A percentile compares a stretch with the other conserved stretches of the same genome.
Conservation (phyloP, 2,888 invertebrate species). For the Zele albiditarsus region DNA sequence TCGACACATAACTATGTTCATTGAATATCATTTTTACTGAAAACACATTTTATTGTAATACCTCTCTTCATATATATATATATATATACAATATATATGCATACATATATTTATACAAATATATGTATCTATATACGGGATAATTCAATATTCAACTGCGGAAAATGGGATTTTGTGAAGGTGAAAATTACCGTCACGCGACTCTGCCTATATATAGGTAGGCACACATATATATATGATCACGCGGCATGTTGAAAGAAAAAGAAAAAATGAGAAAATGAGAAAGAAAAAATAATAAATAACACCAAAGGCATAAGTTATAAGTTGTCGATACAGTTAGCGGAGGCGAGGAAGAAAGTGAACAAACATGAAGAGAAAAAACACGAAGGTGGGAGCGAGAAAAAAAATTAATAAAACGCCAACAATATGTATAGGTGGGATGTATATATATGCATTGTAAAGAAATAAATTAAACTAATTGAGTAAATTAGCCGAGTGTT, state of each 20-base stretch:
- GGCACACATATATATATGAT: background rate
- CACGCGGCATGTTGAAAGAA: background rate
- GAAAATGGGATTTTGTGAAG: background rate
- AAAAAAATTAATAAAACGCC: conserved; percentile 47
- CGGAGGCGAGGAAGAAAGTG: conserved; percentile 22
- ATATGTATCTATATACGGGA: background rate
- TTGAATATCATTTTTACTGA: background rate
- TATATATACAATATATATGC: background rate
- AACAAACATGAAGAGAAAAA: background rate
- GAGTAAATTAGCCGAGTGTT: conserved; percentile 67
- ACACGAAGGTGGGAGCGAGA: conserved; percentile 36
- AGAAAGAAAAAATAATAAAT: conserved; percentile 31
- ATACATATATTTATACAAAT: background rate
- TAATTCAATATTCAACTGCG: conserved; percentile 9
- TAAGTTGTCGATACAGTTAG: conserved; percentile 11
- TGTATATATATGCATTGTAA: conserved; percentile 58
- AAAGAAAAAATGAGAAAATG: conserved; percentile 18
- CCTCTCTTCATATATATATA: background rate
- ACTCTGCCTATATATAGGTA: background rate
- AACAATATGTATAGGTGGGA: conserved; percentile 9
- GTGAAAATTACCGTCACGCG: conserved; percentile 12
- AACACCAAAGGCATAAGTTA: conserved; percentile 4
- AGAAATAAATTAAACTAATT: conserved; percentile 68
- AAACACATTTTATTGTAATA: background rate
- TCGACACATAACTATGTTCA: background rate